A percentile compares a stretch with the other conserved stretches of the same genome.
phyloP scores from a whole-genome alignment of 2,113 vertebrate genomes.

The Phaethon lepturus region DNA sequence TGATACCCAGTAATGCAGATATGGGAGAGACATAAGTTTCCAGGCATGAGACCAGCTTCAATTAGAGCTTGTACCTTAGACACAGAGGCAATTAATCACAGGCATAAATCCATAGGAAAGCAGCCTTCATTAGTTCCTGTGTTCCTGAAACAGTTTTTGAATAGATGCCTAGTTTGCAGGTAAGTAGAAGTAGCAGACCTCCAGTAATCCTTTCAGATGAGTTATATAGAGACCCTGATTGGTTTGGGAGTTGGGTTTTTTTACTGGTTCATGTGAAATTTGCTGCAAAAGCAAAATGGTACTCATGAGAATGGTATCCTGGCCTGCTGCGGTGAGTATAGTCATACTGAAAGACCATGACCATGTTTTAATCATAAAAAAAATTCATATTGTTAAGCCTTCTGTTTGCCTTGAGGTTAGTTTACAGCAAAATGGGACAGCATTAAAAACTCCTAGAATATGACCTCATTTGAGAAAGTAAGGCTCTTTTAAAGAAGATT shows the following conservation, averaged over 20 bases:
- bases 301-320: not conserved
- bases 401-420: not conserved
- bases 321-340: not conserved
- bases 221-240: not conserved
- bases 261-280: not conserved
- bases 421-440: not conserved
- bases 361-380: not conserved
- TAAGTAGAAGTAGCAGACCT: not conserved
- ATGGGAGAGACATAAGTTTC: not conserved
- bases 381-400: not conserved
- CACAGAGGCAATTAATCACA: constrained; percentile 2
- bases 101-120: constrained; percentile 18
- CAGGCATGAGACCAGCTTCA: constrained; percentile 26
- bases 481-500: not conserved
- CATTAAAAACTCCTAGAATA: not conserved
- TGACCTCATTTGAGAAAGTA: not conserved
- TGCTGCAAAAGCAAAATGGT: constrained; percentile 9
- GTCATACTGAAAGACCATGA: not conserved
- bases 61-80: not conserved
- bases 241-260: not conserved
- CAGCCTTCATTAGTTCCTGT: not conserved
- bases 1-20: not conserved
- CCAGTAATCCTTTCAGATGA: not conserved
- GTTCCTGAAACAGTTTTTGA: not conserved
- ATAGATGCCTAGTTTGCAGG: not conserved